Conservation (phyloP, 2,797 vertebrate genomes). For the Lagorchestes hirsutus region DNA sequence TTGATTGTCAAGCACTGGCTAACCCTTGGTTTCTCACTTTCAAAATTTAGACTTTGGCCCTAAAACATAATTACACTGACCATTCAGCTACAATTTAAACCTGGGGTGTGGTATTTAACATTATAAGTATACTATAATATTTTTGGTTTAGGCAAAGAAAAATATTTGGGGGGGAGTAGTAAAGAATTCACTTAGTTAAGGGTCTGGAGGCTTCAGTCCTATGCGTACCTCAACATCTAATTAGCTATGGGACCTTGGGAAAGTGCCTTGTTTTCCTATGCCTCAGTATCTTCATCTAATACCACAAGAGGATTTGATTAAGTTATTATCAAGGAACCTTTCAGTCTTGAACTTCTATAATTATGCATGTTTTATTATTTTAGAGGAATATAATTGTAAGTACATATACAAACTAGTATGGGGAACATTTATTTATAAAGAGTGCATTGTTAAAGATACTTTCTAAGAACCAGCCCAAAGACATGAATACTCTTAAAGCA, state of each 20-base stretch:
- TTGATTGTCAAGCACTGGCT: background rate
- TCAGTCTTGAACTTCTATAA: slow-evolving; percentile 1
- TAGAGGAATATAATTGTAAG: background rate
- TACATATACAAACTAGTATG: background rate
- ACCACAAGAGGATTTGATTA: background rate
- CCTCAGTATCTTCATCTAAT: background rate
- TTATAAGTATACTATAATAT: background rate
- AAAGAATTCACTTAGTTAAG: background rate
- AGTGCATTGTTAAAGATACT: background rate
- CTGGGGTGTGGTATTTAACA: background rate
- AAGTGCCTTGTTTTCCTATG: background rate
- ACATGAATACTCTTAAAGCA: background rate
- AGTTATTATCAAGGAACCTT: background rate
- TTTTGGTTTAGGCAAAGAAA: background rate
- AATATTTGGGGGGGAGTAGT: background rate
- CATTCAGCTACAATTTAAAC: background rate
- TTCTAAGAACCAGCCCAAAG: background rate
- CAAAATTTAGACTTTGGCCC: background rate
- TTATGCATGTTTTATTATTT: slow-evolving; percentile 32
- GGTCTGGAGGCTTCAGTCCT: background rate
- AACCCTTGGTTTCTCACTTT: background rate
- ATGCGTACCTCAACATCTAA: background rate
- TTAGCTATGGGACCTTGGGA: background rate
- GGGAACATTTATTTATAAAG: background rate
- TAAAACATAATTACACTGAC: background rate